A percentile compares a stretch with the other conserved stretches of the same genome.
Evolutionary conservation across 2,797 vertebrate genomes (phyloP).

Genomic region (Masticophis lateralis): DNA sequence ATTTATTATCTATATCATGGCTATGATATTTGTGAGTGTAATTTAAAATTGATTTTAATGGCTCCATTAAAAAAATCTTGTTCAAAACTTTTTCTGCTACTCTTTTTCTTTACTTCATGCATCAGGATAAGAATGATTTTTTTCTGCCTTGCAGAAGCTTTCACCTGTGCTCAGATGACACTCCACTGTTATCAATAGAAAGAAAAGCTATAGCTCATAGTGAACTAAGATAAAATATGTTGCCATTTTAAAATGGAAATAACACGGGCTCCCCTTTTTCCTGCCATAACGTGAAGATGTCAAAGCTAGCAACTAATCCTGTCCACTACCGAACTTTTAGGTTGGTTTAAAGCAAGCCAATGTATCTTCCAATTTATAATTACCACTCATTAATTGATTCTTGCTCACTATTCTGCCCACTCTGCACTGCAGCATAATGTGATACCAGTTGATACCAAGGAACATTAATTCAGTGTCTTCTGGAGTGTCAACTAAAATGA

Average conservation of each 20-base stretch:
- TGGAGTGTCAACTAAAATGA: not conserved
- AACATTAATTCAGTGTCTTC: not conserved
- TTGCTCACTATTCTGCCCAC: not conserved
- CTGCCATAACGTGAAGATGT: not conserved
- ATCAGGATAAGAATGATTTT: not conserved
- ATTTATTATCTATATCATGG: slow-evolving; percentile 69
- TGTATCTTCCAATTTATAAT: too few species aligned
- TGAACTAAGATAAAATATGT: not conserved
- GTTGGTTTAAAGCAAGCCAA: not conserved
- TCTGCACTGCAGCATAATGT: not conserved
- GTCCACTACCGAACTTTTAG: not conserved
- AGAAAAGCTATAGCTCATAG: not conserved
- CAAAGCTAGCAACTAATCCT: not conserved
- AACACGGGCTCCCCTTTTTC: not conserved
- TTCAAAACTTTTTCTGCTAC: not conserved
- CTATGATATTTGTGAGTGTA: slow-evolving; percentile 66
- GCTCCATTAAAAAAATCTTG: slow-evolving; percentile 65
- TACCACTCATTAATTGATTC: not conserved
- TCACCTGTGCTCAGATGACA: not conserved
- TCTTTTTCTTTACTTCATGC: not conserved
- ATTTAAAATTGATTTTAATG: slow-evolving; percentile 69
- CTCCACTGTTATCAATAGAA: not conserved
- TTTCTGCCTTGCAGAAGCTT: not conserved
- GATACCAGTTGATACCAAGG: not conserved
- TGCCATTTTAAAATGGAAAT: not conserved